Base-by-base conservation (phyloP, 2,113 vertebrate species). In the Pachyramphus minor region DNA sequence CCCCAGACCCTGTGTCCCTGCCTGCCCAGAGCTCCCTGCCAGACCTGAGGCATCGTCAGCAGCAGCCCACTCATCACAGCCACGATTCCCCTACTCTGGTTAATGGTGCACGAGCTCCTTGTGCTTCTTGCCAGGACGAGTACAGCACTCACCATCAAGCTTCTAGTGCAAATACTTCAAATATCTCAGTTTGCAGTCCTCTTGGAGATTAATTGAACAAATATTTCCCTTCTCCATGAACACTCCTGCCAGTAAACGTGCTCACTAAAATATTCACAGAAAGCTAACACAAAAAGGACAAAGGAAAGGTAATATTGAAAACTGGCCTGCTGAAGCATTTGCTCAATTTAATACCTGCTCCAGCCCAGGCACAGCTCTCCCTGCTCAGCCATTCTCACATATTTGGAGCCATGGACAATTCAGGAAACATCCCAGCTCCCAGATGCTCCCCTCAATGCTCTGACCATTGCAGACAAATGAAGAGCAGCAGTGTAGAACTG, bases 141-240 rank as follows among this genome's bases (percentile, higher is more conserved):
- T 11, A 56, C 42, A 72, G 52, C 75, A 67, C 55, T n/a, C 72
- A 74, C 56, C 83, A 81, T 72, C 60, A 42, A 59, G 83, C 45
- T 94, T 72, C 79, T 25, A 68, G 28, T 23, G 28, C 60, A 80
- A 90, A 74, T 67, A 80, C 72, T 58, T 52, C 55, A 37, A 85
- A 67, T 58, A 88, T n/a, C 58, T 30, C 68, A 1, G 56, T 86
- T 90, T 88, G 73, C 12, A 8, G 49, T 59, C 44, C 74, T 89
- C 85, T 78, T 69, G 47, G 64, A 84, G 83, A 81, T 83, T 39
- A 74, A 90, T n/a, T 86, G 68, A 96, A 68, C 73, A 90, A 88
- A 85, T 96, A 82, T 87, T 96, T 91, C 77, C 82, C 68, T 80
- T 94, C 72, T 41, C 63, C 47, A 24, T 9, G 35, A 88, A 58